Evolutionary conservation across 2,888 invertebrate genomes (phyloP).

Genomic region (Acanthopleura granulata): DNA sequence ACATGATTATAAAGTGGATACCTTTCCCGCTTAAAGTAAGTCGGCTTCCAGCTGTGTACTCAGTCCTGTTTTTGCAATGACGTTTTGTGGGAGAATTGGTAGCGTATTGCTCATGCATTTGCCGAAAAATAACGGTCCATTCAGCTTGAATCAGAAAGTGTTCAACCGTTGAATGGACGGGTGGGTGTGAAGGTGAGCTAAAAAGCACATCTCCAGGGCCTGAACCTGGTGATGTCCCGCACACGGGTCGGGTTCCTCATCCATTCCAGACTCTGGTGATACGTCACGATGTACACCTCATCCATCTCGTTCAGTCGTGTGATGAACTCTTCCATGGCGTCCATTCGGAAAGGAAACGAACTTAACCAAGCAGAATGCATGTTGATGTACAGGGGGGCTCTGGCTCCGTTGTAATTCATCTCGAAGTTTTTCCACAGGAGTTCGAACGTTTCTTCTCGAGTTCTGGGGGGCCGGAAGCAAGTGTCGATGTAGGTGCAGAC

Average conservation of each 20-base stretch:
- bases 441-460: constrained; percentile 38
- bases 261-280: constrained; percentile 26
- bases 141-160: too few species aligned
- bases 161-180: too few species aligned
- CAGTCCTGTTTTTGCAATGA: too few species aligned
- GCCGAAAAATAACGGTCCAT: too few species aligned
- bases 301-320: constrained; percentile 21
- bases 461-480: constrained; percentile 39
- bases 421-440: constrained; percentile 83
- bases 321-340: constrained; percentile 26
- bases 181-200: background rate
- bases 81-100: too few species aligned
- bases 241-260: constrained; percentile 25
- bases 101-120: too few species aligned
- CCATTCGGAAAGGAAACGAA: background rate
- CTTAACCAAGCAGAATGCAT: constrained; percentile 84
- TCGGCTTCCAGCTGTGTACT: too few species aligned
- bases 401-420: constrained; percentile 75
- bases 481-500: constrained; percentile 49
- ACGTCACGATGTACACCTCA: constrained; percentile 27
- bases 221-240: background rate
- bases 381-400: constrained; percentile 84
- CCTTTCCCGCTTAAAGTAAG: too few species aligned
- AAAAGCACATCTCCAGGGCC: constrained; percentile 15
- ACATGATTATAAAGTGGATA: too few species aligned